Evolutionary conservation across 2,797 vertebrate species (phyloP).

Genomic region (Spondyliosoma cantharus): DNA sequence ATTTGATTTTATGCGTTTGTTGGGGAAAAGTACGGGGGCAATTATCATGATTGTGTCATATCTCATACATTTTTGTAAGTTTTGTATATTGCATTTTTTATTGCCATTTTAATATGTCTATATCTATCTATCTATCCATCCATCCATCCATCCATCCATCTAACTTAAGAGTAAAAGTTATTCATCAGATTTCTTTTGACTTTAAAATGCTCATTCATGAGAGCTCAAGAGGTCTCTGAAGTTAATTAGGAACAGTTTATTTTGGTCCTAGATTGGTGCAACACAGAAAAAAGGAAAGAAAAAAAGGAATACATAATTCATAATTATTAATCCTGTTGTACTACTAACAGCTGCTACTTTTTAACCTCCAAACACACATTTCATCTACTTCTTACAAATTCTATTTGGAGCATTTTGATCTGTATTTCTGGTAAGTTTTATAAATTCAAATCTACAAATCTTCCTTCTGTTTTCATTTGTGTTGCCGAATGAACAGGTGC

Average conservation of each 20-base stretch:
- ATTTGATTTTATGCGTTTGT: neutral
- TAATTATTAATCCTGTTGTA: neutral
- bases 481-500: conserved; percentile 8
- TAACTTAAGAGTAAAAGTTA: too few relatives aligned
- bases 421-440: neutral
- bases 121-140: too few relatives aligned
- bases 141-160: too few relatives aligned
- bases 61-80: too few relatives aligned
- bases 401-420: neutral
- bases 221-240: too few relatives aligned
- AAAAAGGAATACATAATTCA: neutral
- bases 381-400: neutral
- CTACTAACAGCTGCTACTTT: neutral
- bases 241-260: too few relatives aligned
- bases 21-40: neutral
- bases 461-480: neutral
- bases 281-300: too few relatives aligned
- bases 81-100: too few relatives aligned
- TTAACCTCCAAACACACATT: neutral
- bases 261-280: too few relatives aligned
- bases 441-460: neutral
- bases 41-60: neutral
- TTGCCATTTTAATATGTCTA: too few relatives aligned
- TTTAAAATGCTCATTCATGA: too few relatives aligned
- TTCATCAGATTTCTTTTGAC: too few relatives aligned